A percentile compares a stretch with the other conserved stretches of the same genome.
Evolutionary conservation across 2,797 vertebrate species (phyloP).

Genomic region (Lutjanus argentimaculatus): DNA sequence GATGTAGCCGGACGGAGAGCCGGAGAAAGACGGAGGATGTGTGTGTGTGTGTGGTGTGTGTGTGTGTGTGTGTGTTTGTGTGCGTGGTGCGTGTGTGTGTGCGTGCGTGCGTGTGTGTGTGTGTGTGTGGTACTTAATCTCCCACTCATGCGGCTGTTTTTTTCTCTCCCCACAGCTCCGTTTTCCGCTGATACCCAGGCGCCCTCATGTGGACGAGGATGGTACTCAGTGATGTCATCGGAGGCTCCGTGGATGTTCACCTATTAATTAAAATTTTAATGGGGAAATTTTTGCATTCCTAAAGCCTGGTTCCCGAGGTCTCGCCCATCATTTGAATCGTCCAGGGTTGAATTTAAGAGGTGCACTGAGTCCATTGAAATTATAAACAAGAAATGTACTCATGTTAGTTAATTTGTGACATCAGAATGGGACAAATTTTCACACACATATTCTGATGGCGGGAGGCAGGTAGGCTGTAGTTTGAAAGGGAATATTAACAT

Average conservation of each 20-base stretch:
- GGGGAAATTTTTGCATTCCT: too few relatives aligned
- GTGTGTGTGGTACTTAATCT: not conserved
- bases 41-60: constrained; percentile 10
- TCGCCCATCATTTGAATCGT: too few relatives aligned
- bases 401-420: too few relatives aligned
- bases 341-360: too few relatives aligned
- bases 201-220: constrained; percentile 64
- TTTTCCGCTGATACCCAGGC: constrained; percentile 72
- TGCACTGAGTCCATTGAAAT: too few relatives aligned
- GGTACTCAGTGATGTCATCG: constrained; percentile 16
- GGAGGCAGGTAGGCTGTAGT: too few relatives aligned
- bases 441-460: too few relatives aligned
- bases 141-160: constrained; percentile 26
- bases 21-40: constrained; percentile 6
- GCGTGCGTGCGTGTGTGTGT: not conserved
- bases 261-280: too few relatives aligned
- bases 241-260: not conserved
- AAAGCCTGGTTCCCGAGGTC: too few relatives aligned
- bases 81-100: not conserved
- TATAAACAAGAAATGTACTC: too few relatives aligned
- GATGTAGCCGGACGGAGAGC: constrained; percentile 28
- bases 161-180: constrained; percentile 43
- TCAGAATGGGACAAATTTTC: too few relatives aligned
- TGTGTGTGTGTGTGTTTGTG: not conserved
- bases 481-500: too few relatives aligned